These are phyloP conservation scores for Corvus cornix DNA, from an alignment of 2,113 vertebrate genomes.

Conservation along the genomic window DNA sequence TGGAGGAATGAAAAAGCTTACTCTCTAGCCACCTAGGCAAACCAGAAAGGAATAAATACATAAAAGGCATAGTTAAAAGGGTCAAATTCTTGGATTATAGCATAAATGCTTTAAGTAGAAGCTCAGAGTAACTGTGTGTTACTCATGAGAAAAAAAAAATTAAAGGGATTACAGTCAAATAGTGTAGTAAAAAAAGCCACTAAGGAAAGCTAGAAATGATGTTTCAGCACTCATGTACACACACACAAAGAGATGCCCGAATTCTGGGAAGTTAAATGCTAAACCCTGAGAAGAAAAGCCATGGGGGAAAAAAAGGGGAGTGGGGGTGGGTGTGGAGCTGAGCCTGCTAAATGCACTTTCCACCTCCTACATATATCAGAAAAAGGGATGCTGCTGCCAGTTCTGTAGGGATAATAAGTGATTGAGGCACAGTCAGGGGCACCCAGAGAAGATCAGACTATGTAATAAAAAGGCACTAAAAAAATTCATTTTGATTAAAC, in stretches of 20 bases:
- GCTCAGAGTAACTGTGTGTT: not conserved
- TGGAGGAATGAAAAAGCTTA: not conserved
- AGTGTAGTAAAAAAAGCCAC: not conserved
- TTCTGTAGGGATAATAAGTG: not conserved
- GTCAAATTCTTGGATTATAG: not conserved
- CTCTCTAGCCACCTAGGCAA: not conserved
- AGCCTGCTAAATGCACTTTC: not conserved
- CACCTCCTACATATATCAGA: not conserved
- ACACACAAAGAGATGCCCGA: not conserved
- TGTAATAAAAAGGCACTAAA: not conserved
- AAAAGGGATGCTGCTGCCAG: not conserved
- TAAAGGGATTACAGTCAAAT: not conserved
- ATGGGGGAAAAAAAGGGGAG: fast-evolving
- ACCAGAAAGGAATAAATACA: not conserved
- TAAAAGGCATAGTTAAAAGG: not conserved
- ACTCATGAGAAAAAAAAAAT: not conserved
- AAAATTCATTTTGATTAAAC: not conserved
- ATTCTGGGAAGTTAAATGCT: not conserved
- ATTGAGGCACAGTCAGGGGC: not conserved
- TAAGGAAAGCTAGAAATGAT: not conserved
- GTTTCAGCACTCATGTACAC: not conserved
- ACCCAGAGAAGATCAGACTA: not conserved
- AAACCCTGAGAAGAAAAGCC: not conserved
- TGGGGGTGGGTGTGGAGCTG: not conserved
- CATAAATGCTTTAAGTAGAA: not conserved